A percentile compares a stretch with the other conserved stretches of the same genome.
Evolutionary conservation across 2,888 invertebrate genomes (phyloP).

Genomic region (Agyllia agylla): DNA sequence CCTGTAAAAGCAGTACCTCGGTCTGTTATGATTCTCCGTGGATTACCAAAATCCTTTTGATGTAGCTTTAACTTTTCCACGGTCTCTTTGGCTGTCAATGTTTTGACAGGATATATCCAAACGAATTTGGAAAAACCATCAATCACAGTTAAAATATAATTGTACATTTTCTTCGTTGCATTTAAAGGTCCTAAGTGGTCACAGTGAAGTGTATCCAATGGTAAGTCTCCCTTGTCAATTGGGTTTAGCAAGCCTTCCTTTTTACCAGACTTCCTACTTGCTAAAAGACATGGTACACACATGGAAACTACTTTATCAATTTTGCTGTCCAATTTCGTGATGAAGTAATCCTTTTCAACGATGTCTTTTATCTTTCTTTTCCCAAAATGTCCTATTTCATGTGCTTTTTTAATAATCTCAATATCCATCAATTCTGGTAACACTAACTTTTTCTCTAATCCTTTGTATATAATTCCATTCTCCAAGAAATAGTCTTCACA

Average conservation of each 20-base stretch:
- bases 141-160: background rate
- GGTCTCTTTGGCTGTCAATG: background rate
- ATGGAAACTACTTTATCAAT: background rate
- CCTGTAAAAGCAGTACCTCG: background rate
- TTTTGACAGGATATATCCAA: background rate
- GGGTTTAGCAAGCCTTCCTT: constrained; percentile 20
- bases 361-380: background rate
- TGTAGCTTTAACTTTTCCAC: background rate
- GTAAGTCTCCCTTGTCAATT: constrained; percentile 19
- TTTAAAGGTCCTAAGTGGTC: constrained; percentile 20
- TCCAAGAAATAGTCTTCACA: background rate
- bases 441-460: background rate
- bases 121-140: background rate
- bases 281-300: background rate
- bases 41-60: background rate
- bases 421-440: background rate
- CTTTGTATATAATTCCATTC: background rate
- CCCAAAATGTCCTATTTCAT: background rate
- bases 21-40: background rate
- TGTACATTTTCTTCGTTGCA: background rate
- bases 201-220: constrained; percentile 26
- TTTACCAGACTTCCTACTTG: background rate
- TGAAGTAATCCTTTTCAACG: background rate
- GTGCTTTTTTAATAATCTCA: background rate
- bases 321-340: background rate